phyloP scores from a whole-genome alignment of 2,888 invertebrate genomes.

The Oasisia sp. region DNA sequence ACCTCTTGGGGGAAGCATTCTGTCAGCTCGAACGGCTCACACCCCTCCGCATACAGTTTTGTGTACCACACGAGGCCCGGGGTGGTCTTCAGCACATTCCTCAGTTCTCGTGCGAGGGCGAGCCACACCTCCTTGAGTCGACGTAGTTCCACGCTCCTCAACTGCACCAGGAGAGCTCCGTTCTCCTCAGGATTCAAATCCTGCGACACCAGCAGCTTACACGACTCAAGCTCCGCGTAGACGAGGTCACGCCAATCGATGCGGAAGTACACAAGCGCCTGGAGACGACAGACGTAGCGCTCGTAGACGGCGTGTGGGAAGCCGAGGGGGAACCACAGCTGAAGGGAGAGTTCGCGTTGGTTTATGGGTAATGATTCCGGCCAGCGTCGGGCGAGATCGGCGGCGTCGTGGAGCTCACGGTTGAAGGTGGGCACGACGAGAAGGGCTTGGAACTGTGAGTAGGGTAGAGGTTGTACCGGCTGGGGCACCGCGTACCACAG shows the following conservation, averaged over 20 bases:
- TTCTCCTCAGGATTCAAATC: constrained; percentile 20
- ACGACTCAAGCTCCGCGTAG: constrained; percentile 46
- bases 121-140: background rate
- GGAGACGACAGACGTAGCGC: constrained; percentile 47
- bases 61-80: constrained; percentile 34
- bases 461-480: constrained; percentile 48
- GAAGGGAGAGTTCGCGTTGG: constrained; percentile 28
- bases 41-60: constrained; percentile 20
- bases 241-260: constrained; percentile 58
- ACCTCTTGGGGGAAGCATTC: constrained; percentile 29
- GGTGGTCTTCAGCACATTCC: constrained; percentile 19
- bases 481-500: constrained; percentile 60
- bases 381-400: constrained; percentile 29
- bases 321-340: constrained; percentile 46
- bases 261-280: constrained; percentile 50
- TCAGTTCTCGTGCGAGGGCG: constrained; percentile 3
- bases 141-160: background rate
- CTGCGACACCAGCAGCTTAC: constrained; percentile 26
- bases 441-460: constrained; percentile 28
- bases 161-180: background rate
- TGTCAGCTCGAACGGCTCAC: constrained; percentile 14
- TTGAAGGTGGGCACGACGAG: constrained; percentile 35
- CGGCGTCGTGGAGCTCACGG: constrained; percentile 28
- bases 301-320: constrained; percentile 54
- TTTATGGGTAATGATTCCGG: background rate